Evolutionary conservation across 1,140 invertebrate genomes (phyloP).

Genomic region (Colletes latitarsis): DNA sequence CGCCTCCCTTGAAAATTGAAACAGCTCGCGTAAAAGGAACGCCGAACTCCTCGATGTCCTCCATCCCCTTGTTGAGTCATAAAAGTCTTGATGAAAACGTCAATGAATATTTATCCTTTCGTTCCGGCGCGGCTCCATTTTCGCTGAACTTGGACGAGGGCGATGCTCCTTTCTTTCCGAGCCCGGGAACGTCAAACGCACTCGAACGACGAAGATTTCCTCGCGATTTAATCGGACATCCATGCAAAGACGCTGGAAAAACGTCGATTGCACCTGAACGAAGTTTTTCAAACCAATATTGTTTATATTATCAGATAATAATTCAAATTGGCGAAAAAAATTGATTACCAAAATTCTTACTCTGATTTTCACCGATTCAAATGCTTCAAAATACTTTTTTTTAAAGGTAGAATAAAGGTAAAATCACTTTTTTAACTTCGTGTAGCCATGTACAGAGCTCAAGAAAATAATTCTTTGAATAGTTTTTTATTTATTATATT

Average conservation of each 20-base stretch:
- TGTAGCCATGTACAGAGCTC: no score
- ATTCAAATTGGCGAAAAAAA: no score
- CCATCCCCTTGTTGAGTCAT: conserved; percentile 62
- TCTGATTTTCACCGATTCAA: no score
- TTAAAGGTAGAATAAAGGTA: no score
- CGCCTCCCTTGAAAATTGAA: background rate
- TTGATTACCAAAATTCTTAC: no score
- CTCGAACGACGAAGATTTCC: conserved; percentile 45
- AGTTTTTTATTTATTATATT: no score
- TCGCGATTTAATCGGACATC: conserved; percentile 49
- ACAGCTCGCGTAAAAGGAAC: conserved; percentile 2
- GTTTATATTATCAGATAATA: no score
- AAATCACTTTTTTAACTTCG: no score
- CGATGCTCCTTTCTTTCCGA: conserved; percentile 66
- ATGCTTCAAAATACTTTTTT: no score
- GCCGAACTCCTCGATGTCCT: conserved; percentile 10
- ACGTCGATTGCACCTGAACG: no score
- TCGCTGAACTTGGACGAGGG: conserved; percentile 45
- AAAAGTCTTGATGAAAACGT: conserved; percentile 79
- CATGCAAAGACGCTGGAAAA: background rate
- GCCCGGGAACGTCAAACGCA: conserved; percentile 63
- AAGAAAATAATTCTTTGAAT: no score
- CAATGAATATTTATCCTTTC: conserved; percentile 79
- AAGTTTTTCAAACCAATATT: no score
- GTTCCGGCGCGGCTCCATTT: conserved; percentile 63